Evolutionary conservation across 2,113 vertebrate species (phyloP), one percentile per base, ranked within the genome.

Genomic region (Pyxicephalus adspersus): DNA sequence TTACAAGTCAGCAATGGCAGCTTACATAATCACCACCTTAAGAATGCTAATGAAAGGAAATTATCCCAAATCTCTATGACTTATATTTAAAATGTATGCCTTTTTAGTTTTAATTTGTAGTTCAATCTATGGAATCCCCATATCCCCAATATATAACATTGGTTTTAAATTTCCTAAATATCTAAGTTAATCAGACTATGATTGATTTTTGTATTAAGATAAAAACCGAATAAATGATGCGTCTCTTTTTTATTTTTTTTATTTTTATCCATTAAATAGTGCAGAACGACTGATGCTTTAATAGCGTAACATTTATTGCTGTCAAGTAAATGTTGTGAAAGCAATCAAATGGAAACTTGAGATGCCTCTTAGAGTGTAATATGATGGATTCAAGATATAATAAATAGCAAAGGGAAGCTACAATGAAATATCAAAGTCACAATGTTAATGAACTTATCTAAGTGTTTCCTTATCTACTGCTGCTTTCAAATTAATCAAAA

Each of bases 281-380:
- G 51, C 51, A 58, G 51, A 78, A 25, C 6, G 26, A 26, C 29
- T 34, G 29, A 79, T 79, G 54, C 51, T 68, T 68, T 79, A 58
- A 79, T 79, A 79, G 77, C 54, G 16, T 45, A 58, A 68, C 64
- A 68, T 60, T 79, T 68, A 79, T 79, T 79, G 54, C 64, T 79
- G 65, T 68, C 77, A 79, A 68, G 64, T 79, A 79, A 79, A 79
- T 31, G 65, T 79, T 68, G 13, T 68, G 54, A 68, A 79, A 79
- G 77, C 77, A 79, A 70, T 79, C 64, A 68, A 58, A 79, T 60
- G 54, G 65, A 79, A 79, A 79, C 31, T 70, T 16, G 77, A 79
- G 77, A 60, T 79, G 77, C 29, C 77, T 68, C 70, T 79, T 79
- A 79, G 50, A 68, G 65, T 65, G 55, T 55, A 50, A 68, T 38